phyloP scores from a whole-genome alignment of 2,113 vertebrate species.

The Xenus cinereus region DNA sequence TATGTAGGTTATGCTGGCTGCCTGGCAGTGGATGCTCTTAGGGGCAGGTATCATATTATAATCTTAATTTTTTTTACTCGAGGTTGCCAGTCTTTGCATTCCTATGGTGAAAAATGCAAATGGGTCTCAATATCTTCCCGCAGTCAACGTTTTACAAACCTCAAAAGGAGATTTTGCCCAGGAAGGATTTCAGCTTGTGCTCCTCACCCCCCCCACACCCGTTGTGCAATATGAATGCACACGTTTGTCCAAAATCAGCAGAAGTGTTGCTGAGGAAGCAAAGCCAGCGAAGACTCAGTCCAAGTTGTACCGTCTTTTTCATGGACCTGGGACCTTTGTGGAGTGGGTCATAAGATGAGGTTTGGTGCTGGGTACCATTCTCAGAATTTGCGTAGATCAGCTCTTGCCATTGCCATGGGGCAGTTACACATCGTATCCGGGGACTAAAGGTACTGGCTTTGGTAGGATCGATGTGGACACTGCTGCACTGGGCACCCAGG shows the following conservation, averaged over 20 bases:
- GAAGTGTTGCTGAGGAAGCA: not conserved
- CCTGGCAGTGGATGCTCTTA: not conserved
- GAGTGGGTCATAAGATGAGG: not conserved
- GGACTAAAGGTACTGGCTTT: not conserved
- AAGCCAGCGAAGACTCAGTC: not conserved
- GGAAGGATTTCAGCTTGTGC: not conserved
- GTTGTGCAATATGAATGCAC: not conserved
- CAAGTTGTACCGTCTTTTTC: not conserved
- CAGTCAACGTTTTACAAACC: not conserved
- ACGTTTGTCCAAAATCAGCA: not conserved
- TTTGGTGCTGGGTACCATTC: not conserved
- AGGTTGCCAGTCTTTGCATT: not conserved
- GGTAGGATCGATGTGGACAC: not conserved
- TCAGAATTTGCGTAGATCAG: not conserved
- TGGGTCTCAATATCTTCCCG: not conserved
- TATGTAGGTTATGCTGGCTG: not conserved
- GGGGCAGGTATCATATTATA: not conserved
- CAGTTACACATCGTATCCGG: not conserved
- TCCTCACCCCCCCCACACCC: too few species aligned
- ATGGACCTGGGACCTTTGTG: not conserved
- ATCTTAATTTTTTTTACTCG: not conserved
- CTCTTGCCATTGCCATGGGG: not conserved
- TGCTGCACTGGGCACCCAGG: not conserved
- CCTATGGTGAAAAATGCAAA: not conserved
- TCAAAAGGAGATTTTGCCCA: not conserved